These are phyloP conservation scores for Itoplectis maculator DNA, from an alignment of 2,888 invertebrate species.

Conservation along the genomic window DNA sequence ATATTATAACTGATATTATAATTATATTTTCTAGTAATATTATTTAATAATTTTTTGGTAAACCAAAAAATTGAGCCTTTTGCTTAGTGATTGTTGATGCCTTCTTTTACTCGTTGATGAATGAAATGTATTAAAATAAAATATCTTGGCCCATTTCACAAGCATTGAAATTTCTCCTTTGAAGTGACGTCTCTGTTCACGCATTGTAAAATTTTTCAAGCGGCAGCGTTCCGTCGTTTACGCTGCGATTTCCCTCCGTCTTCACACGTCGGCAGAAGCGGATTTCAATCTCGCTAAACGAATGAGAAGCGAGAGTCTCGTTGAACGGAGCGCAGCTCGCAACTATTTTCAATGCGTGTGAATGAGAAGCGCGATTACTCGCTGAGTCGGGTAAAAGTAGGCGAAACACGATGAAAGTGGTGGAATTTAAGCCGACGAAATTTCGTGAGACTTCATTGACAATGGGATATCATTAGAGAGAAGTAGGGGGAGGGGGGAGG, in stretches of 20 bases:
- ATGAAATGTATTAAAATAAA: no score
- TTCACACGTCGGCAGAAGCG: slow-evolving; percentile 20
- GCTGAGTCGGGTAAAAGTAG: slow-evolving; percentile 28
- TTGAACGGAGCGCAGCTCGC: slow-evolving; percentile 37
- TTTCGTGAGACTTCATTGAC: slow-evolving; percentile 42
- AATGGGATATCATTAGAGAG: slow-evolving; percentile 55
- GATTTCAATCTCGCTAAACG: slow-evolving; percentile 48
- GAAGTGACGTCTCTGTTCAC: not conserved
- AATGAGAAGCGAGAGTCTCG: slow-evolving; percentile 39
- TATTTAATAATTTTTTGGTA: no score
- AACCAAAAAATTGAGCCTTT: no score
- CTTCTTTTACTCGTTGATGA: no score
- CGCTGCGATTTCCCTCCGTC: not conserved
- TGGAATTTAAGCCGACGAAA: slow-evolving; percentile 25
- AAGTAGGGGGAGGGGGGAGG: no score
- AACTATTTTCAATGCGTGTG: slow-evolving; percentile 36
- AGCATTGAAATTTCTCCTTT: not conserved
- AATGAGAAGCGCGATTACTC: slow-evolving; percentile 50
- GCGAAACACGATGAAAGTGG: slow-evolving; percentile 18
- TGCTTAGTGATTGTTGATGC: no score
- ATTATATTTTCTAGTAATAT: no score
- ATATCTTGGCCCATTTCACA: no score
- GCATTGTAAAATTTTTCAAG: not conserved
- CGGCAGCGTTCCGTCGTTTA: slow-evolving; percentile 33
- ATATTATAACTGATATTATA: no score